Evolutionary conservation across 1,140 invertebrate species (phyloP), one percentile per base, ranked within the genome.

Genomic region (Zaprionus taronus): DNA sequence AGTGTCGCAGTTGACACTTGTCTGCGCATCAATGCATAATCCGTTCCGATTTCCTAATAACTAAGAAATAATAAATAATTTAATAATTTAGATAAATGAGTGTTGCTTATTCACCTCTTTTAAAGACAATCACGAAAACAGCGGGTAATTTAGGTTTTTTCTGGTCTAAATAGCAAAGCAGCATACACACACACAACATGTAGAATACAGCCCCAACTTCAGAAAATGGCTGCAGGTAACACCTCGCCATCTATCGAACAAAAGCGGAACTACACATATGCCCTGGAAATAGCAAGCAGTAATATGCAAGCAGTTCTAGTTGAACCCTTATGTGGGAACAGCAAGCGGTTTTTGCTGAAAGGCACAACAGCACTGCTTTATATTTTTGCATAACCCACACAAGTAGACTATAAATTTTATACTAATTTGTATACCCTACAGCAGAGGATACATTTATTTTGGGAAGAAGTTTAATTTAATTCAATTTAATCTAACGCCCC

Each of bases 21-120:
- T 68, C 41, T 69, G 58, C 57, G 64, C 58, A 38, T 44, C 60
- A 64, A 58, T 68, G 36, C 63, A 51, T 68, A 77, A 74, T 68
- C 58, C 51, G 53, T 44, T 57, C 64, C 47, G 63, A 64, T 51
- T 51, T 47, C 15, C 15, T 24, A 63, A 34, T 20, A 3, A 49
- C 11, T 51, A 24, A 12, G 11, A 17, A 47, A 34, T 34, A 34
- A 34, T 34, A 3, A 34, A 34, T 34, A 34, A 34, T 34, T 31
- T 34, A 34, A 34, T 11, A 31, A 11, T 34, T 34, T 34, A 34
- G 0, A 34, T 34, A 11, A 34, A 34, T 34, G 9, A 4, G 31
- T 34, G 9, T 34, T 34, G 9, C 9, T 11, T 7, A 7, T 31
- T 31, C 28, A 26, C 0, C 24, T 26, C 24, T 5, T 26, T 28